Percentiles rank a stretch among this genome's conserved stretches.
phyloP scores from a whole-genome alignment of 1,140 invertebrate genomes.

The Meloidogyne floridensis region DNA sequence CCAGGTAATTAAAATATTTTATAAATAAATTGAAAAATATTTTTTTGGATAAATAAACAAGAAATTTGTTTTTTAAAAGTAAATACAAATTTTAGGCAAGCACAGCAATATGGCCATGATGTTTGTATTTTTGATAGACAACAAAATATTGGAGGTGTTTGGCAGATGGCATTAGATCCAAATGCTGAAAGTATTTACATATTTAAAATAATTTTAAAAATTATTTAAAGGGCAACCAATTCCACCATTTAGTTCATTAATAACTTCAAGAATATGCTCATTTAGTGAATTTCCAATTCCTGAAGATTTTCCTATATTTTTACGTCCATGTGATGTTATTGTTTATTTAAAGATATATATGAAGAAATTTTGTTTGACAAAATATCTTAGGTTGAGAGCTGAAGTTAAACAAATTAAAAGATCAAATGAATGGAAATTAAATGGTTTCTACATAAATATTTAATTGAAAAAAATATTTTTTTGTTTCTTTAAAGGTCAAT shows the following conservation, averaged over 20 bases:
- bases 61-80: background rate
- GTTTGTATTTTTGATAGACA: conserved; percentile 27
- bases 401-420: conserved; percentile 20
- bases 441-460: background rate
- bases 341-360: conserved; percentile 15
- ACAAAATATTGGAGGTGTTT: conserved; percentile 23
- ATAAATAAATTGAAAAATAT: background rate
- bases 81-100: conserved; percentile 28
- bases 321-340: conserved; percentile 19
- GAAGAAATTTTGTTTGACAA: background rate
- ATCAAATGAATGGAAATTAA: conserved; percentile 18
- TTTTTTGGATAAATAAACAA: background rate
- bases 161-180: conserved; percentile 28
- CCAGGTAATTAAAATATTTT: conserved; percentile 20
- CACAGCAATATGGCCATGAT: conserved; percentile 19
- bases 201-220: background rate
- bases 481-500: conserved; percentile 11
- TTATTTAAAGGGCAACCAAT: conserved; percentile 9
- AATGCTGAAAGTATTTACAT: conserved; percentile 21
- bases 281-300: conserved; percentile 27
- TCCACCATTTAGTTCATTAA: conserved; percentile 12
- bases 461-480: background rate
- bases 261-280: conserved; percentile 29
- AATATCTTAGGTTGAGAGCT: conserved; percentile 12
- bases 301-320: conserved; percentile 26